A percentile compares a stretch with the other conserved stretches of the same genome.
Conservation (phyloP, 2,797 vertebrate species). For the Lithobates pipiens region DNA sequence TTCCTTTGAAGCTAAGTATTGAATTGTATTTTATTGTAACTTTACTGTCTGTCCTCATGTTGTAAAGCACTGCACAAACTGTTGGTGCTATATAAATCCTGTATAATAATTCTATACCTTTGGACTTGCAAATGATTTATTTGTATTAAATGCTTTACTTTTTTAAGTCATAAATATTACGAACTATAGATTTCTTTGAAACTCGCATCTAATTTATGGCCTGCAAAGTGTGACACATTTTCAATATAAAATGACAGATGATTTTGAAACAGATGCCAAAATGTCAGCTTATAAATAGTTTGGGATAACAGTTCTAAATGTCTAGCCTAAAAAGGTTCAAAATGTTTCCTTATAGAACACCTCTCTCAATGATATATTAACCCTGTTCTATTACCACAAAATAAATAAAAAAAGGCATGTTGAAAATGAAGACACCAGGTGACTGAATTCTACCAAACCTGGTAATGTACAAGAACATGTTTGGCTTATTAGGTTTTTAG, state of each 20-base stretch:
- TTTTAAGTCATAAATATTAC: constrained; percentile 58
- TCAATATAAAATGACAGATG: constrained; percentile 61
- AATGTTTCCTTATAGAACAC: constrained; percentile 43
- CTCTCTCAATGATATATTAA: constrained; percentile 61
- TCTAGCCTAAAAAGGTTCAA: constrained; percentile 55
- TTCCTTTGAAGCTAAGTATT: constrained; percentile 28
- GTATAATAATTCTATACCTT: background rate
- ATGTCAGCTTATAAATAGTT: constrained; percentile 60
- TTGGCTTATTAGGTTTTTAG: too few relatives aligned
- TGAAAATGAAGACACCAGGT: background rate
- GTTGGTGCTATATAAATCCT: too few relatives aligned
- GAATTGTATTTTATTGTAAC: too few relatives aligned
- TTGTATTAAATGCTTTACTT: constrained; percentile 49
- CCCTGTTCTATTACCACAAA: constrained; percentile 22
- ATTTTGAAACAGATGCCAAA: constrained; percentile 48
- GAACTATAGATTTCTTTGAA: constrained; percentile 59
- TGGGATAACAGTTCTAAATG: constrained; percentile 55
- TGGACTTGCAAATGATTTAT: constrained; percentile 53
- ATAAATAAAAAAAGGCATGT: constrained; percentile 4
- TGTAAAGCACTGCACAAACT: too few relatives aligned
- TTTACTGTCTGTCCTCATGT: too few relatives aligned
- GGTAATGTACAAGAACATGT: too few relatives aligned
- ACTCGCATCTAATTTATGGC: constrained; percentile 57
- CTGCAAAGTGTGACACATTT: constrained; percentile 58
- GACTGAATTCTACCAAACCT: background rate